Conservation (phyloP, 2,113 vertebrate genomes). For the Leptodactylus fuscus region DNA sequence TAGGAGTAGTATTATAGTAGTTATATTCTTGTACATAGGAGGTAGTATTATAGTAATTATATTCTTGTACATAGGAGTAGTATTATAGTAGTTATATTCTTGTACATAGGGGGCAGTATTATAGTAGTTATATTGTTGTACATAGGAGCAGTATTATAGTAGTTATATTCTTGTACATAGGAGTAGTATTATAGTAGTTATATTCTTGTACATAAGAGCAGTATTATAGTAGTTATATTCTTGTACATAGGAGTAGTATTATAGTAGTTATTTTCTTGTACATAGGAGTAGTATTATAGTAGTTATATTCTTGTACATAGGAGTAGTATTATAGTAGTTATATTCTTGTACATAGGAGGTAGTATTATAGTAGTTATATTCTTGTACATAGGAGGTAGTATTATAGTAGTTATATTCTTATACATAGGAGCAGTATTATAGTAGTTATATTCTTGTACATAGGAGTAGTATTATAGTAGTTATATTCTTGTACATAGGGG, state of each 20-base stretch:
- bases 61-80: no score
- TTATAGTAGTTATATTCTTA: constrained; percentile 11
- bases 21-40: no score
- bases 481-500: constrained; percentile 2
- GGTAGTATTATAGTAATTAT: no score
- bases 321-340: constrained; percentile 3
- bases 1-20: no score
- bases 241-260: no score
- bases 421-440: neutral
- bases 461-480: constrained; percentile 4
- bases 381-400: neutral
- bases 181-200: no score
- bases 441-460: constrained; percentile 4
- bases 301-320: neutral
- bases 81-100: no score
- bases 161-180: neutral
- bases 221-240: no score
- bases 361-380: constrained; percentile 4
- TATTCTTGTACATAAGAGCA: no score
- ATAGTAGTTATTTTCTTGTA: neutral
- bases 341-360: neutral
- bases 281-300: constrained; percentile 2
- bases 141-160: neutral
- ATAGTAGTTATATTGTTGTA: no score
- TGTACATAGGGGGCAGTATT: no score